phyloP scores from a whole-genome alignment of 2,888 invertebrate species.

The Rhagophthalmus giganteus region DNA sequence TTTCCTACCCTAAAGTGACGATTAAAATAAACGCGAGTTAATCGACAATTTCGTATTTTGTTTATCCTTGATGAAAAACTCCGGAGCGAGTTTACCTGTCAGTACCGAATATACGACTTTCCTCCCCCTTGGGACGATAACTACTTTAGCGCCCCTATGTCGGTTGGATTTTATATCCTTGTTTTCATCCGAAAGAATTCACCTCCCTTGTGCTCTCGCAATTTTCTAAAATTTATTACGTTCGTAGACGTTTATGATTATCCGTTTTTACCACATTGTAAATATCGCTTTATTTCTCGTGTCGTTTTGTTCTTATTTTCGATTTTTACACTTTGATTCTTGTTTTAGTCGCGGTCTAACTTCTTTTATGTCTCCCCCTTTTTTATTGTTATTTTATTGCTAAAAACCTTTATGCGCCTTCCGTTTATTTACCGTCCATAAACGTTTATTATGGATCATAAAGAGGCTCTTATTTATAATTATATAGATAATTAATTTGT shows the following conservation, averaged over 20 bases:
- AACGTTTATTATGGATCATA: not conserved
- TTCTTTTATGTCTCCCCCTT: not conserved
- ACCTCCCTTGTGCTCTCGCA: not conserved
- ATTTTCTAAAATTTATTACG: not conserved
- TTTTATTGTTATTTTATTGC: not conserved
- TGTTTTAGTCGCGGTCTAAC: not conserved
- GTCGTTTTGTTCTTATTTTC: not conserved
- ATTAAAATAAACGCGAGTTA: too few species aligned
- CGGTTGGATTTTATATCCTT: constrained; percentile 5
- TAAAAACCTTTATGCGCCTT: not conserved
- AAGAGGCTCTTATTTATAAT: not conserved
- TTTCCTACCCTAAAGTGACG: too few species aligned
- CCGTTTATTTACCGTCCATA: not conserved
- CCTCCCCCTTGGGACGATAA: constrained; percentile 7
- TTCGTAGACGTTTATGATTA: constrained; percentile 1
- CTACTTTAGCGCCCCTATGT: constrained; percentile 10
- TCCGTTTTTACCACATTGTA: constrained; percentile 2
- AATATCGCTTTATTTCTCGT: not conserved
- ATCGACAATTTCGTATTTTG: too few species aligned
- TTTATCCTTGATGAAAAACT: too few species aligned
- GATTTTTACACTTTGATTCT: not conserved
- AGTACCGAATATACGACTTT: constrained; percentile 10
- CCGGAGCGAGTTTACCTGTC: constrained; percentile 17
- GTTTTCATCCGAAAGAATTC: not conserved
- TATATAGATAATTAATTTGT: too few species aligned